Evolutionary conservation across 2,888 invertebrate species (phyloP).

Genomic region (Listrodromus nycthemerus): DNA sequence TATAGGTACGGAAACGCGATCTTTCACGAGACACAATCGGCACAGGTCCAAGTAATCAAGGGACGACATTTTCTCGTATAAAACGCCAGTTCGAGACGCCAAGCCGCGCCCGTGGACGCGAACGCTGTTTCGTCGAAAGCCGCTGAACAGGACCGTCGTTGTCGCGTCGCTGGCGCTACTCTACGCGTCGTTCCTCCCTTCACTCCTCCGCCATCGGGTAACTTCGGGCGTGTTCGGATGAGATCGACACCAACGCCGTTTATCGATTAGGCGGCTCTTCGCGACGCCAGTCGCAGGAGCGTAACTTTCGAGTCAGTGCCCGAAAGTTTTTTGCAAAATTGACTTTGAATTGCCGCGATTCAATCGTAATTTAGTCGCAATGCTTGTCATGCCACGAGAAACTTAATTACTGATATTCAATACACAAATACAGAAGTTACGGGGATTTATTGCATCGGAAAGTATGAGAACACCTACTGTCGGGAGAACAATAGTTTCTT

Average conservation of each 20-base stretch:
- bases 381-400: neutral
- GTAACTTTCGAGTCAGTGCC: neutral
- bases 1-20: constrained; percentile 89
- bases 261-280: constrained; percentile 63
- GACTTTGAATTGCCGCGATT: neutral
- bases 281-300: constrained; percentile 50
- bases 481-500: too few relatives aligned
- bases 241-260: constrained; percentile 44
- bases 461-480: too few relatives aligned
- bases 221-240: constrained; percentile 26
- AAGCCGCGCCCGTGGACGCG: constrained; percentile 81
- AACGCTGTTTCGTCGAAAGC: constrained; percentile 74
- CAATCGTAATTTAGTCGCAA: neutral
- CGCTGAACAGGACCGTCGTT: constrained; percentile 66
- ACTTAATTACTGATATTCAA: too few relatives aligned
- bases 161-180: constrained; percentile 54
- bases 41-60: constrained; percentile 83
- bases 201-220: constrained; percentile 18
- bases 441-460: too few relatives aligned
- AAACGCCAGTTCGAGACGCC: constrained; percentile 80
- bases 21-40: constrained; percentile 84
- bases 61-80: constrained; percentile 81
- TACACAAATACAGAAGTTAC: too few relatives aligned
- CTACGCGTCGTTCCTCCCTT: constrained; percentile 47
- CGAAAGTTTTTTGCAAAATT: neutral